Percentiles rank a stretch among this genome's conserved stretches.
phyloP scores from a whole-genome alignment of 2,113 vertebrate genomes.

The Ictidomys tridecemlineatus region DNA sequence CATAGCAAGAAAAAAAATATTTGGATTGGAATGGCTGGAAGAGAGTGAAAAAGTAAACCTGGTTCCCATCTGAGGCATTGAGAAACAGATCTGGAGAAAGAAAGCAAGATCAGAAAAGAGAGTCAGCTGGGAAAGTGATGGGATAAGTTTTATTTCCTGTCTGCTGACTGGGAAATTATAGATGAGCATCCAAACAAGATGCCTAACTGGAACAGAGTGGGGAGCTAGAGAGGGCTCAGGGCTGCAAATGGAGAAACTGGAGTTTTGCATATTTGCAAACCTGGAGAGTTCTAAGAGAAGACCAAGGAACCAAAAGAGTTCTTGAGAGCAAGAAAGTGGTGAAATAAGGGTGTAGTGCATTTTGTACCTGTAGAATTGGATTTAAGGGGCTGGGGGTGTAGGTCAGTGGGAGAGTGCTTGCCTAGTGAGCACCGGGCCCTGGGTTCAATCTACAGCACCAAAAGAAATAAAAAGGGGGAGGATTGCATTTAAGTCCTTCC shows the following conservation, averaged over 20 bases:
- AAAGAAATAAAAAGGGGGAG: neutral
- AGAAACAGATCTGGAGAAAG: neutral
- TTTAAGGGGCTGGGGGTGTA: neutral
- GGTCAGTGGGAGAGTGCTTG: neutral
- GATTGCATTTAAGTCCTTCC: neutral
- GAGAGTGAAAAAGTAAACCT: neutral
- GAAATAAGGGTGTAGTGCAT: neutral
- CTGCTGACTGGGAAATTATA: neutral
- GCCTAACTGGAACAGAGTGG: neutral
- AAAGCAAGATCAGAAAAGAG: neutral
- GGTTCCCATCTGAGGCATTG: neutral
- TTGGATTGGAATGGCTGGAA: neutral
- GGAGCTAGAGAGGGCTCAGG: accelerated
- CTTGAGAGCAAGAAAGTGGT: neutral
- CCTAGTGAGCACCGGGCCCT: too few relatives aligned
- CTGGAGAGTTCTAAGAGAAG: neutral
- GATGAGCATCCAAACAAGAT: neutral
- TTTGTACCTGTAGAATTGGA: neutral
- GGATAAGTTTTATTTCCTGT: neutral
- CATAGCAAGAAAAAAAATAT: neutral
- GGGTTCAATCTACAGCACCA: too few relatives aligned
- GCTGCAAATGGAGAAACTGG: neutral
- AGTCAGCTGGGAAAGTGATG: neutral
- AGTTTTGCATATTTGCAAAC: neutral
- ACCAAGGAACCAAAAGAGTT: neutral